A percentile compares a stretch with the other conserved stretches of the same genome.
These are phyloP conservation scores for Gorsachius magnificus DNA, from an alignment of 2,797 vertebrate species.

Conservation along the genomic window DNA sequence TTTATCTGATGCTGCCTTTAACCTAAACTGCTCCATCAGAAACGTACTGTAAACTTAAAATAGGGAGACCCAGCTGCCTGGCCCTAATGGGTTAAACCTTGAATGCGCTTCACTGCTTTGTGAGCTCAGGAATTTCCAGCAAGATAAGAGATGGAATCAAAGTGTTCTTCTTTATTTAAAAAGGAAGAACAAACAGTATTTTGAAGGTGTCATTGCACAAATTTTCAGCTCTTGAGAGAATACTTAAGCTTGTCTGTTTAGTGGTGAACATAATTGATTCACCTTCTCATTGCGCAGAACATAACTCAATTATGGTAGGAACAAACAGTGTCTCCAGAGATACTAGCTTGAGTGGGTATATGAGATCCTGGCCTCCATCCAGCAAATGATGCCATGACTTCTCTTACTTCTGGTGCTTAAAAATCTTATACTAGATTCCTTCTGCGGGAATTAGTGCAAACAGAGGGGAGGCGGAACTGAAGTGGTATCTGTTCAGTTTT, in stretches of 20 bases:
- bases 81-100: background rate
- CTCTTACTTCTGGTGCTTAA: constrained; percentile 38
- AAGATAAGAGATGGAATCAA: background rate
- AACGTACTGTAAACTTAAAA: background rate
- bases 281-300: constrained; percentile 66
- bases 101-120: background rate
- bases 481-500: background rate
- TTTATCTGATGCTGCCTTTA: background rate
- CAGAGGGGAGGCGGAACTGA: background rate
- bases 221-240: constrained; percentile 39
- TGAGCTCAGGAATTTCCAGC: constrained; percentile 23
- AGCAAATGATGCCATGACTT: constrained; percentile 51
- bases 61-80: background rate
- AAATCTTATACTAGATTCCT: background rate
- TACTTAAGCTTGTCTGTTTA: constrained; percentile 56
- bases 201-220: background rate
- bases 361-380: constrained; percentile 53
- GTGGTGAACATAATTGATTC: constrained; percentile 70
- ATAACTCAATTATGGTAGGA: constrained; percentile 70
- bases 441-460: background rate
- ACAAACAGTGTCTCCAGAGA: constrained; percentile 62
- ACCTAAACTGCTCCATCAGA: background rate
- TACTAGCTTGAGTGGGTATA: constrained; percentile 48
- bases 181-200: background rate
- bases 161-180: constrained; percentile 5